Evolutionary conservation across 2,113 vertebrate species (phyloP).

Genomic region (Crotalus tigris): DNA sequence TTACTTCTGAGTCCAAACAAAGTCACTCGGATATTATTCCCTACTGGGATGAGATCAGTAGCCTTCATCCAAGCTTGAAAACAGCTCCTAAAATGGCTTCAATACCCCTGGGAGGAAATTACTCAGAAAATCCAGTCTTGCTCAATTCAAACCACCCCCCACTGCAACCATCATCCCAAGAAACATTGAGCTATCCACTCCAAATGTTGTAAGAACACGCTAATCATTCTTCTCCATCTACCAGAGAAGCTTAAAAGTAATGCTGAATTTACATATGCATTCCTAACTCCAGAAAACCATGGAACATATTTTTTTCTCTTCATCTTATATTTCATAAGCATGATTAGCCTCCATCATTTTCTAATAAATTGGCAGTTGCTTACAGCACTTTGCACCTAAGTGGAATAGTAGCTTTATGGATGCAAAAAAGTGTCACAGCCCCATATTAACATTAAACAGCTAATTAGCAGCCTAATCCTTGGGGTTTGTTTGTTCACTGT

Average conservation of each 20-base stretch:
- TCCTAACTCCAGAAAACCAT: neutral
- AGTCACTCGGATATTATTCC: no score
- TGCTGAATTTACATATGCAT: neutral
- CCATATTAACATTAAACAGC: conserved; percentile 17
- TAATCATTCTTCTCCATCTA: neutral
- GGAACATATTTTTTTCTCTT: neutral
- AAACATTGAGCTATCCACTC: neutral
- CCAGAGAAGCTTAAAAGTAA: neutral
- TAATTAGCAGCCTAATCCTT: conserved; percentile 29
- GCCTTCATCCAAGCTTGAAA: no score
- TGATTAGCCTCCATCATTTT: neutral
- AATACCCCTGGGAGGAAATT: neutral
- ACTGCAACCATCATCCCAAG: neutral
- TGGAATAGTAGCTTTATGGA: neutral
- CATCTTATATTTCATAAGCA: neutral
- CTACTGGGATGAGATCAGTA: no score
- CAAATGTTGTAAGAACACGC: neutral
- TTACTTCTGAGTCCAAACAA: no score
- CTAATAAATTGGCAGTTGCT: neutral
- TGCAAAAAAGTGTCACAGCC: neutral
- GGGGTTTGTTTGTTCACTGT: conserved; percentile 18
- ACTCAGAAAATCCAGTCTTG: neutral
- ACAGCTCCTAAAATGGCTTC: no score
- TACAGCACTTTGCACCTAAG: neutral
- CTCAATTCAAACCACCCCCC: neutral